Percentiles rank a stretch among this genome's conserved stretches.
Evolutionary conservation across 2,888 invertebrate species (phyloP).

Genomic region (Pammene fasciana): DNA sequence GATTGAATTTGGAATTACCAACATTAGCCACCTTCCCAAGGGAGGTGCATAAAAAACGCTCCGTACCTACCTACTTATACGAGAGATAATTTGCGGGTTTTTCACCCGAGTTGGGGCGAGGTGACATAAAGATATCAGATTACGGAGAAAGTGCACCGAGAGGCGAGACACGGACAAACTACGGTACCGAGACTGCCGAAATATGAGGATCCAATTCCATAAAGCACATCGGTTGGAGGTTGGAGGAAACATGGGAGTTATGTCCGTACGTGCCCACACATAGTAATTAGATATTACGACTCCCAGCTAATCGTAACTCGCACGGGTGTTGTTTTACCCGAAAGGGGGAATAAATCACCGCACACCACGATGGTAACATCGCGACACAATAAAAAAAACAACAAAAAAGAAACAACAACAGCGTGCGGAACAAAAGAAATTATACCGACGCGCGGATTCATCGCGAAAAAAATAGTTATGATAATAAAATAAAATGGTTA

Average conservation of each 20-base stretch:
- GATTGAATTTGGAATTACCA: slow-evolving; percentile 81
- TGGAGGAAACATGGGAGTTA: slow-evolving; percentile 79
- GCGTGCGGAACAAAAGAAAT: slow-evolving; percentile 80
- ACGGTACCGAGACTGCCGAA: slow-evolving; percentile 78
- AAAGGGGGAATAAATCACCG: slow-evolving; percentile 81
- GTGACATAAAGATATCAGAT: slow-evolving; percentile 70
- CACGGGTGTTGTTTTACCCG: slow-evolving; percentile 82
- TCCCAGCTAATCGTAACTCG: slow-evolving; percentile 81
- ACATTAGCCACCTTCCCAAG: slow-evolving; percentile 71
- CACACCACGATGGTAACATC: slow-evolving; percentile 67
- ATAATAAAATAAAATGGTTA: slow-evolving; percentile 80
- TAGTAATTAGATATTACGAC: slow-evolving; percentile 83
- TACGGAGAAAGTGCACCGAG: slow-evolving; percentile 67
- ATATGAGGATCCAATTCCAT: slow-evolving; percentile 82
- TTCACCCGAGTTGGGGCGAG: slow-evolving; percentile 47
- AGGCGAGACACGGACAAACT: slow-evolving; percentile 71
- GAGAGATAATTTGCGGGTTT: slow-evolving; percentile 53
- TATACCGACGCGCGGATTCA: slow-evolving; percentile 74
- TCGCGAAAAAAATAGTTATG: slow-evolving; percentile 80
- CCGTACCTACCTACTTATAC: slow-evolving; percentile 59
- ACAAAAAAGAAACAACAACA: slow-evolving; percentile 78
- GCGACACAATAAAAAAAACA: slow-evolving; percentile 71
- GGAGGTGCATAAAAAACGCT: slow-evolving; percentile 61
- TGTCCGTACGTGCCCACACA: slow-evolving; percentile 80
- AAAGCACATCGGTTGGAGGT: slow-evolving; percentile 80